Conservation (phyloP, 2,888 invertebrate species). For the Coronaproctus castanopsis region DNA sequence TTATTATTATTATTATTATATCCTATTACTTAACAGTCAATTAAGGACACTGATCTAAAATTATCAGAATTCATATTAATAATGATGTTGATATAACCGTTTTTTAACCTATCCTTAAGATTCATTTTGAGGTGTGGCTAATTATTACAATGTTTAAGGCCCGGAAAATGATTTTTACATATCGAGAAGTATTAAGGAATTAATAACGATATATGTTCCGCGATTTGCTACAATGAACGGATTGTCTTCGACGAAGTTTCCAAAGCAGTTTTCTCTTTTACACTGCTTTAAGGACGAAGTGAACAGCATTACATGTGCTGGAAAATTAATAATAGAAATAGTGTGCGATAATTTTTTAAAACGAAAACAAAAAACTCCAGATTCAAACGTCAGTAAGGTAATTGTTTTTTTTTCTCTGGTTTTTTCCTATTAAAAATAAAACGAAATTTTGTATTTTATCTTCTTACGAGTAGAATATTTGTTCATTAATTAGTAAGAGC, state of each 20-base stretch:
- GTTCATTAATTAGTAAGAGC: too few relatives aligned
- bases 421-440: not conserved
- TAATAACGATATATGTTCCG: conserved; percentile 20
- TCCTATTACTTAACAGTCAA: too few relatives aligned
- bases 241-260: not conserved
- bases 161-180: conserved; percentile 19
- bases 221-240: conserved; percentile 19
- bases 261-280: conserved; percentile 11
- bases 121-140: too few relatives aligned
- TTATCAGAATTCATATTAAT: too few relatives aligned
- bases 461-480: too few relatives aligned
- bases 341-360: conserved; percentile 13
- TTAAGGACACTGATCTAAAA: too few relatives aligned
- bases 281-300: conserved; percentile 15
- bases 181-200: conserved; percentile 16
- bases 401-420: not conserved
- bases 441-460: too few relatives aligned
- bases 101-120: too few relatives aligned
- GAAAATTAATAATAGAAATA: conserved; percentile 10
- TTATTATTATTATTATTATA: conserved; percentile 22
- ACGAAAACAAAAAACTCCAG: conserved; percentile 7
- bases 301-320: conserved; percentile 3
- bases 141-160: too few relatives aligned
- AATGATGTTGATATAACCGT: too few relatives aligned
- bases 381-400: conserved; percentile 9